Evolutionary conservation across 2,797 vertebrate species (phyloP).

Genomic region (Crocidura indochinensis): DNA sequence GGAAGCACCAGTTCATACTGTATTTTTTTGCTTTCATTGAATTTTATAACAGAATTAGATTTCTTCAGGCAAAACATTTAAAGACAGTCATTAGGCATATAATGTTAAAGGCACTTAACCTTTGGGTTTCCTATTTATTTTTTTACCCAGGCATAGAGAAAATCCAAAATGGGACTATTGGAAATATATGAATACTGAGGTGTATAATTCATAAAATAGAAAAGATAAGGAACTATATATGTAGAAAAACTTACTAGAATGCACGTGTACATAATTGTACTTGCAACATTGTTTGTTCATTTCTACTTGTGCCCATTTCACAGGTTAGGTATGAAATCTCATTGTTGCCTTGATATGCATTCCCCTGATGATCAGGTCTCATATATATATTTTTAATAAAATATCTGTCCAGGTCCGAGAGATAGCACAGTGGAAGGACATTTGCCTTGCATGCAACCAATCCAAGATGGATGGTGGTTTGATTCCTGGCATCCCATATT

Average conservation of each 20-base stretch:
- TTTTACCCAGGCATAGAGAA: not conserved
- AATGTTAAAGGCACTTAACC: slow-evolving; percentile 52
- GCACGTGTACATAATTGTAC: not conserved
- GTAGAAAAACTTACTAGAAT: slow-evolving; percentile 9
- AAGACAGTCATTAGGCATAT: slow-evolving; percentile 29
- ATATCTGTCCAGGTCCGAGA: not conserved
- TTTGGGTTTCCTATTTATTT: slow-evolving; percentile 65
- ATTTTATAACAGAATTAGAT: slow-evolving; percentile 66
- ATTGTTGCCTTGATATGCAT: not conserved
- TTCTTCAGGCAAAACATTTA: slow-evolving; percentile 53
- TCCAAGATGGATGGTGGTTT: no score
- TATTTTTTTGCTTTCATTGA: slow-evolving; percentile 66
- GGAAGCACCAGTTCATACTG: slow-evolving; percentile 62
- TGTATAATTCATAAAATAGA: slow-evolving; percentile 17
- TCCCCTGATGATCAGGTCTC: not conserved
- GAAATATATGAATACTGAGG: slow-evolving; percentile 40
- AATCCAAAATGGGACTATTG: slow-evolving; percentile 28
- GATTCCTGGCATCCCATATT: no score
- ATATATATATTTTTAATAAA: not conserved
- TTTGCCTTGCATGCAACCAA: no score
- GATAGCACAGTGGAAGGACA: no score
- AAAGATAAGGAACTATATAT: slow-evolving; percentile 56
- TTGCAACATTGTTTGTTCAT: not conserved
- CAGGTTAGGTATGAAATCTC: not conserved
- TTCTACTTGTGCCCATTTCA: not conserved